Conservation (phyloP, 2,797 vertebrate genomes). For the Staurois parvus region DNA sequence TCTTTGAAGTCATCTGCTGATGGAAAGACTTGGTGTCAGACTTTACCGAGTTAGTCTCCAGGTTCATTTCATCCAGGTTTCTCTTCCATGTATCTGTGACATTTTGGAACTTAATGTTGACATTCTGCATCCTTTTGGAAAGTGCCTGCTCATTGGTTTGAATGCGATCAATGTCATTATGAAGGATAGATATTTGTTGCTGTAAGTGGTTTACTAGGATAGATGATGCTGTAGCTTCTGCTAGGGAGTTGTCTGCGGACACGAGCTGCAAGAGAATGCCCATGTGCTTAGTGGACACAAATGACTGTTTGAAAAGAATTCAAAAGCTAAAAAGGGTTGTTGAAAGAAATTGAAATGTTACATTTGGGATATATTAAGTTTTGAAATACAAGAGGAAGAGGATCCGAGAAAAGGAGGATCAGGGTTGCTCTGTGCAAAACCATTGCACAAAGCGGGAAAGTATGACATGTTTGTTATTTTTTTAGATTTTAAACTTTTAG, state of each 20-base stretch:
- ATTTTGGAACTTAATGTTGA: conserved; percentile 84
- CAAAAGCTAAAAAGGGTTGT: neutral
- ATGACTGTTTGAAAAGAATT: conserved; percentile 57
- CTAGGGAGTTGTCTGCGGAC: conserved; percentile 83
- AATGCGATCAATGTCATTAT: conserved; percentile 72
- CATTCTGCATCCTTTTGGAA: conserved; percentile 76
- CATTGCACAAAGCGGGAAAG: no score
- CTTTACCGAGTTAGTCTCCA: conserved; percentile 79
- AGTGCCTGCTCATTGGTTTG: conserved; percentile 79
- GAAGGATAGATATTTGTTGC: conserved; percentile 82
- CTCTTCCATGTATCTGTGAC: conserved; percentile 83
- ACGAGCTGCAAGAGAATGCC: conserved; percentile 91
- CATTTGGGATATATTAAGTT: no score
- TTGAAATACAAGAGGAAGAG: no score
- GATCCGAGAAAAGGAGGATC: no score
- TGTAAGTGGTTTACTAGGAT: conserved; percentile 81
- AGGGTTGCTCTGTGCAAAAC: no score
- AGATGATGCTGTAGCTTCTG: conserved; percentile 76
- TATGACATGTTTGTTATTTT: no score
- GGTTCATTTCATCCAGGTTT: conserved; percentile 75
- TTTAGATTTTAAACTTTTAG: no score
- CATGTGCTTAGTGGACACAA: conserved; percentile 68
- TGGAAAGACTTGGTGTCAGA: conserved; percentile 83
- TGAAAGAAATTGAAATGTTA: neutral
- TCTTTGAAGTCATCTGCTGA: conserved; percentile 76